Base-by-base conservation (phyloP, 2,888 invertebrate species). In the Drosophila diplacantha region DNA sequence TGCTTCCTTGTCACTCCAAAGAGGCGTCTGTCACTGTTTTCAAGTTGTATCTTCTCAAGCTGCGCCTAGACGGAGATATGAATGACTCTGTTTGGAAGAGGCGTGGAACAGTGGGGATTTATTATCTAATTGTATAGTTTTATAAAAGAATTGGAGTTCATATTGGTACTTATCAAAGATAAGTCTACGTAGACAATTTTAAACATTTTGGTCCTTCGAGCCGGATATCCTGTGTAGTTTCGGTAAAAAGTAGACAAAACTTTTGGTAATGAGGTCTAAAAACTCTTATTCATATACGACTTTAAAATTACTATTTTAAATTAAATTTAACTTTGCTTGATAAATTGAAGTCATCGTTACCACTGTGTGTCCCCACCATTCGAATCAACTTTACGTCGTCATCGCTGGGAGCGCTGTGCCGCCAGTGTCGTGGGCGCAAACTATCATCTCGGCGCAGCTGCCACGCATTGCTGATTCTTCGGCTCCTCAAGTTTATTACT, bases 391-490 rank as follows among this genome's bases (percentile, higher is more conserved):
- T 29, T 38, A 59, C 60, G 49, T 52, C 56, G 44, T 59, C 51
- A 58, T 67, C 56, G 39, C 34, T 47, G 60, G 38, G 60, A 44
- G 57, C 39, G 44, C 58, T 38, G 54, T 38, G 52, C 44, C 43
- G 52, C 43, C 32, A 39, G 50, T 62, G 51, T 74, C 69, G 78
- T 78, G 82, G 78, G 82, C 78, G 77, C 52, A 70, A 74, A 71
- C 58, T 75, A 74, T 72, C 74, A 68, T 74, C 69, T 62, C 62
- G 66, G 65, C 51, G 35, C 61, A 51, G 56, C 75, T 68, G 82
- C 78, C 78, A 78, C 82, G 82, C 78, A 82, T 63, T 72, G 80
- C 66, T 81, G 80, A 76, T 73, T 71, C 77, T 71, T 69, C 72
- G 59, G 62, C 55, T 69, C 77, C 71, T 69, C 72, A 62, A 67